phyloP scores from a whole-genome alignment of 2,113 vertebrate genomes.

The Ascaphus truei region DNA sequence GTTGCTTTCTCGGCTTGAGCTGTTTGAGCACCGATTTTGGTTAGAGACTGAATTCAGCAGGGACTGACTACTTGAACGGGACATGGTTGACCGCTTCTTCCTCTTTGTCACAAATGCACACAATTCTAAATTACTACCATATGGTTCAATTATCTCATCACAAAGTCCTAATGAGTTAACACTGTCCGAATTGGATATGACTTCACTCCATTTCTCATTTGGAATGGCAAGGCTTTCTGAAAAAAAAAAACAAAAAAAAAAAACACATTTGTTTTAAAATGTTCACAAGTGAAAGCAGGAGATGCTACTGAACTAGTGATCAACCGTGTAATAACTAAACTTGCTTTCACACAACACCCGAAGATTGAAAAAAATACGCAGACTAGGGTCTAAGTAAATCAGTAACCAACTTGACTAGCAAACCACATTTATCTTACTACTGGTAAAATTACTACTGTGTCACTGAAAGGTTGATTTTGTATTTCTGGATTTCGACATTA shows the following conservation, averaged over 20 bases:
- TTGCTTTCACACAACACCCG: too few relatives aligned
- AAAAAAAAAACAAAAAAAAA: background rate
- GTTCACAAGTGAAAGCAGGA: too few relatives aligned
- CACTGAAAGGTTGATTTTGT: too few relatives aligned
- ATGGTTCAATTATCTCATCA: conserved; percentile 1
- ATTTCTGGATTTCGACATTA: too few relatives aligned
- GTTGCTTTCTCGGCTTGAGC: background rate
- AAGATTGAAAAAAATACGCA: too few relatives aligned
- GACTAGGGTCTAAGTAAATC: too few relatives aligned
- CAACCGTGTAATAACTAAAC: too few relatives aligned
- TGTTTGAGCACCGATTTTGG: background rate
- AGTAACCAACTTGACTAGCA: too few relatives aligned
- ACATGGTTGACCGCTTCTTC: conserved; percentile 37
- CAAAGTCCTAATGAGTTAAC: background rate
- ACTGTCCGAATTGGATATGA: background rate
- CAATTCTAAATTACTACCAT: conserved; percentile 21
- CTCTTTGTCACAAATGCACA: conserved; percentile 41
- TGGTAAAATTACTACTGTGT: too few relatives aligned
- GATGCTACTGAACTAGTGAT: too few relatives aligned
- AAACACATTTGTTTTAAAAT: too few relatives aligned
- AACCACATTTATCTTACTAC: too few relatives aligned
- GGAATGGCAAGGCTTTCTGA: background rate
- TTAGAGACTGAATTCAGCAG: conserved; percentile 14
- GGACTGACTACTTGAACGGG: conserved; percentile 40
- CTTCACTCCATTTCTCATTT: background rate